phyloP scores from a whole-genome alignment of 2,888 invertebrate genomes.

The Sialis lutaria region DNA sequence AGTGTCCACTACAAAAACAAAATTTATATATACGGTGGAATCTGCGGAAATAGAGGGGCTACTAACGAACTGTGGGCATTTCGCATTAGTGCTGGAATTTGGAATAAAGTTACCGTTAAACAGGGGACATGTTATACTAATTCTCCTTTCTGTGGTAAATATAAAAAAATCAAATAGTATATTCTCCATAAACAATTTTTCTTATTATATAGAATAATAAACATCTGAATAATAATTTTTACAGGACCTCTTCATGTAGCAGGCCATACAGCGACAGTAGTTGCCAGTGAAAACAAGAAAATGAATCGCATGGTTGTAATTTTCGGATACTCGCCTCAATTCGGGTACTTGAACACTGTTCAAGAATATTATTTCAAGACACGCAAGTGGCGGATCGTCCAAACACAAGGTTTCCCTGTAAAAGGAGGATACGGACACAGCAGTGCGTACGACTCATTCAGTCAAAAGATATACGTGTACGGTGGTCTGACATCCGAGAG shows the following conservation, averaged over 20 bases:
- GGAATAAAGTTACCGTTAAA: slow-evolving; percentile 72
- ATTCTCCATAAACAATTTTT: too few species aligned
- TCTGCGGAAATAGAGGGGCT: slow-evolving; percentile 32
- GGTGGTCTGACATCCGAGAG: slow-evolving; percentile 83
- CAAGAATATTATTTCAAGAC: slow-evolving; percentile 59
- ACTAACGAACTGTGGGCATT: slow-evolving; percentile 73
- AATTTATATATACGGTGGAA: slow-evolving; percentile 89
- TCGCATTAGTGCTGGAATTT: slow-evolving; percentile 56
- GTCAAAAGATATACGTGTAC: slow-evolving; percentile 71
- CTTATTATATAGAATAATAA: too few species aligned
- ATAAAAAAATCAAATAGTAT: too few species aligned
- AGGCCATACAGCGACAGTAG: slow-evolving; percentile 88
- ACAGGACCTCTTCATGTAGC: slow-evolving; percentile 45
- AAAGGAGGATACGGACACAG: slow-evolving; percentile 88
- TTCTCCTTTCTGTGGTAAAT: slow-evolving; percentile 35
- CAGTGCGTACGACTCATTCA: slow-evolving; percentile 65
- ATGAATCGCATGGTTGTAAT: slow-evolving; percentile 82
- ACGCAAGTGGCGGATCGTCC: slow-evolving; percentile 57
- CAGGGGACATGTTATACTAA: slow-evolving; percentile 32
- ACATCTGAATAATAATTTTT: too few species aligned
- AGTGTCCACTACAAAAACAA: slow-evolving; percentile 77
- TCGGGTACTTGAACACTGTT: slow-evolving; percentile 87
- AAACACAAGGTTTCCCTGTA: slow-evolving; percentile 66
- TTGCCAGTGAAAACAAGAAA: slow-evolving; percentile 49
- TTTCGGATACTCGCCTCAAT: slow-evolving; percentile 89